These are phyloP conservation scores for Trichogramma dendrolimi DNA, from an alignment of 2,888 invertebrate species.

Conservation along the genomic window DNA sequence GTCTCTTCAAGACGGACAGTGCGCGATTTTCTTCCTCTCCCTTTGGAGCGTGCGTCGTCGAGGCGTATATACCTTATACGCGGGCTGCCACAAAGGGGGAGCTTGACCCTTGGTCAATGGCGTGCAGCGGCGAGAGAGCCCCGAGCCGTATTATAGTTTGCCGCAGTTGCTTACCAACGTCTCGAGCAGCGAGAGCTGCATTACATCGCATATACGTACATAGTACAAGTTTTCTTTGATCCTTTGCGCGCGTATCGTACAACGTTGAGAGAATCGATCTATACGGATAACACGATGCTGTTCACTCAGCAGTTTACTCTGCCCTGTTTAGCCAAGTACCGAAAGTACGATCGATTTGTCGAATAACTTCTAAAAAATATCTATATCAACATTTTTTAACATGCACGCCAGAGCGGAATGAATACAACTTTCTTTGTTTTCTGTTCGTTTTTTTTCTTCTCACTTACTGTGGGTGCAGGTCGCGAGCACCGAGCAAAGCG, in stretches of 20 bases:
- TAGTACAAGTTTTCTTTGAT: constrained; percentile 24
- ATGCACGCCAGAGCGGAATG: not conserved
- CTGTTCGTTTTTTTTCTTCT: not conserved
- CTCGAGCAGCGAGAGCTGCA: too few relatives aligned
- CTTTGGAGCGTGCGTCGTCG: too few relatives aligned
- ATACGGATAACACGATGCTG: constrained; percentile 40
- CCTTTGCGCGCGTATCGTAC: constrained; percentile 22
- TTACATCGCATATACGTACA: not conserved
- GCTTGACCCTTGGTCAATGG: constrained; percentile 51
- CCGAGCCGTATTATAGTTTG: constrained; percentile 24
- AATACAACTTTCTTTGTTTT: not conserved
- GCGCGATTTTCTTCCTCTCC: too few relatives aligned
- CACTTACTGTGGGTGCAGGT: constrained; percentile 55
- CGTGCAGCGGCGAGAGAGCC: constrained; percentile 40
- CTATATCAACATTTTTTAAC: not conserved
- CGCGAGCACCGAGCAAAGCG: constrained; percentile 76
- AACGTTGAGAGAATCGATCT: not conserved
- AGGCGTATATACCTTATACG: too few relatives aligned
- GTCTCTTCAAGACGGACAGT: too few relatives aligned
- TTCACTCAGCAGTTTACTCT: constrained; percentile 48
- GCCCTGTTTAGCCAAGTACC: constrained; percentile 48
- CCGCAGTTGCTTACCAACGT: not conserved
- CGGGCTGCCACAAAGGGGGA: constrained; percentile 31
- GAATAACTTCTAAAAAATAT: constrained; percentile 6
- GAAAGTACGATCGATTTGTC: constrained; percentile 41